phyloP scores from a whole-genome alignment of 1,140 invertebrate species.

The Drosophila athabasca region DNA sequence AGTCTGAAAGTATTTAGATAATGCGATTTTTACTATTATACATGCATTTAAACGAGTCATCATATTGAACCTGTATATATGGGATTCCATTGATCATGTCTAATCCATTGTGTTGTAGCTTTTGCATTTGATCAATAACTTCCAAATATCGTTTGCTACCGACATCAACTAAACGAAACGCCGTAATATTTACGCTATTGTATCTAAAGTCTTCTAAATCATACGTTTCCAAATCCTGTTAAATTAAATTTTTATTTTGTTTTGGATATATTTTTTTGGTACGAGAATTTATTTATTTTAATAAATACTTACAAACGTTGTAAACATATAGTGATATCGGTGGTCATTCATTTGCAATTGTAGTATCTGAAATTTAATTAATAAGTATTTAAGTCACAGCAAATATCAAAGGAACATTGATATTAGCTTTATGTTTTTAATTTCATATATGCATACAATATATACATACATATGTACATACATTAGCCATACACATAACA shows the following conservation, averaged over 20 bases:
- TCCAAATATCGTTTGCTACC: constrained; percentile 90
- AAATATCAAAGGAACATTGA: neutral
- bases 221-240: constrained; percentile 94
- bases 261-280: neutral
- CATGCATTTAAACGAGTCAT: neutral
- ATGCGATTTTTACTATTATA: neutral
- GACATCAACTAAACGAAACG: constrained; percentile 93
- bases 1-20: constrained; percentile 86
- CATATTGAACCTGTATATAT: constrained; percentile 66
- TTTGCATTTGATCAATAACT: constrained; percentile 93
- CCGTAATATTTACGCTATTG: constrained; percentile 96
- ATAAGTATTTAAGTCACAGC: neutral
- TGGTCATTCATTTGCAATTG: constrained; percentile 96
- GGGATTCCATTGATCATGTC: constrained; percentile 63
- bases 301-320: constrained; percentile 87
- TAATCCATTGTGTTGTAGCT: constrained; percentile 87
- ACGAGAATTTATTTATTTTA: neutral
- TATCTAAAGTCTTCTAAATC: constrained; percentile 97
- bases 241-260: neutral
- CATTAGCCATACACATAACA: neutral
- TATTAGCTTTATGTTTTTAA: neutral
- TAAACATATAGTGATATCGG: constrained; percentile 96
- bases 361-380: constrained; percentile 55
- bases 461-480: neutral
- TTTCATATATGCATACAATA: constrained; percentile 6